A percentile compares a stretch with the other conserved stretches of the same genome.
Evolutionary conservation across 2,888 invertebrate genomes (phyloP).

Genomic region (Drosophila melanosoma): DNA sequence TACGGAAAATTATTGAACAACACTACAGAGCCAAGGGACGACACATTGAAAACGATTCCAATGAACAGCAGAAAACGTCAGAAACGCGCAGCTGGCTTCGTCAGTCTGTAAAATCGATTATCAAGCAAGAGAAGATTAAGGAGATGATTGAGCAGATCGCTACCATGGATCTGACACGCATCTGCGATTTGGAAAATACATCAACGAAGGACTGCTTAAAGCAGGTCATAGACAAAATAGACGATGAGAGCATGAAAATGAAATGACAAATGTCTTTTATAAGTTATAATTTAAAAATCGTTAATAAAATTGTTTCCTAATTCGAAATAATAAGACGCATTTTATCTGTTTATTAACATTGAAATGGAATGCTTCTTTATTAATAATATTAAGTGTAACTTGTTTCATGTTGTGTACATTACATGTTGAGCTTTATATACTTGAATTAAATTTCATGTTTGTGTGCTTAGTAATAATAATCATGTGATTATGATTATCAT

Average conservation of each 20-base stretch:
- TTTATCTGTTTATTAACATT: constrained; percentile 23
- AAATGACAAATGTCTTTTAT: constrained; percentile 29
- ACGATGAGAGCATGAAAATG: constrained; percentile 70
- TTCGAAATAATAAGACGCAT: constrained; percentile 9
- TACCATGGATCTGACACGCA: constrained; percentile 85
- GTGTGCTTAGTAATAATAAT: background rate
- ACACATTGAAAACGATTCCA: constrained; percentile 80
- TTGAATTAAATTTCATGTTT: constrained; percentile 28
- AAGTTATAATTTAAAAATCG: constrained; percentile 7
- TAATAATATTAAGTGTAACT: constrained; percentile 2
- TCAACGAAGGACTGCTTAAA: constrained; percentile 86
- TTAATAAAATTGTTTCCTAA: constrained; percentile 34
- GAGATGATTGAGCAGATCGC: constrained; percentile 86
- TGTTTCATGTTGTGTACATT: constrained; percentile 3
- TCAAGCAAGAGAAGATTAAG: constrained; percentile 84
- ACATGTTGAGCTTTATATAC: constrained; percentile 24
- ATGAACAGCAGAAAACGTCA: constrained; percentile 45
- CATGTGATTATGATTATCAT: background rate
- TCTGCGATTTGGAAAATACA: constrained; percentile 85
- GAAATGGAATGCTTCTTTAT: constrained; percentile 34
- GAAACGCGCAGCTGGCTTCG: constrained; percentile 44
- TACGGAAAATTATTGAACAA: constrained; percentile 81
- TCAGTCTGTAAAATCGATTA: constrained; percentile 82
- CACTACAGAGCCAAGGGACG: constrained; percentile 82
- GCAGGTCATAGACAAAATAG: constrained; percentile 85